Evolutionary conservation across 2,797 vertebrate genomes (phyloP).

Genomic region (Coccyzus lansbergi): DNA sequence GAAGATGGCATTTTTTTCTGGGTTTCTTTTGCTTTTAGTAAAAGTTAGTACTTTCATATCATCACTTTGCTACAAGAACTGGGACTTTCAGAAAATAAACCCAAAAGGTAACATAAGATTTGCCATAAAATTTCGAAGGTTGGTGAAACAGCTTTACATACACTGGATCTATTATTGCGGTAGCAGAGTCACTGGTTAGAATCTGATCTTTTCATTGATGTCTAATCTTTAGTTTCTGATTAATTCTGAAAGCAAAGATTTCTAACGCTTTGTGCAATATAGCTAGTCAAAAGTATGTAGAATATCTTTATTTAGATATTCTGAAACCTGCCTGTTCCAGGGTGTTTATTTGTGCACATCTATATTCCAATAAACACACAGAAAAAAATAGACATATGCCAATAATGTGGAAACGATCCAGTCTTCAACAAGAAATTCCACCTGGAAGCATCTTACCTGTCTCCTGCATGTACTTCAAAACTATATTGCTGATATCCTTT

Average conservation of each 20-base stretch:
- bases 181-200: not conserved
- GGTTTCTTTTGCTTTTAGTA: not conserved
- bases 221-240: not conserved
- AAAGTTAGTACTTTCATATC: not conserved
- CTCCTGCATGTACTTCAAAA: not conserved
- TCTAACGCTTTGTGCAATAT: not conserved
- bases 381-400: not conserved
- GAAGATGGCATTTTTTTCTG: not conserved
- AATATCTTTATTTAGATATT: not conserved
- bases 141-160: not conserved
- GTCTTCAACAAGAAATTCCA: not conserved
- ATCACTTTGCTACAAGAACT: not conserved
- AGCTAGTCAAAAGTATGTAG: not conserved
- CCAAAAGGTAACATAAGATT: not conserved
- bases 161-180: not conserved
- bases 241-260: not conserved
- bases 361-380: not conserved
- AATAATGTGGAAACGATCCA: not conserved
- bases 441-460: not conserved
- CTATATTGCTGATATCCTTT: not conserved
- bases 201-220: not conserved
- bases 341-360: not conserved
- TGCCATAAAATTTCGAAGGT: not conserved
- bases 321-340: not conserved
- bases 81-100: not conserved